Evolutionary conservation across 2,888 invertebrate species (phyloP).

Genomic region (Cantharis lateralis): DNA sequence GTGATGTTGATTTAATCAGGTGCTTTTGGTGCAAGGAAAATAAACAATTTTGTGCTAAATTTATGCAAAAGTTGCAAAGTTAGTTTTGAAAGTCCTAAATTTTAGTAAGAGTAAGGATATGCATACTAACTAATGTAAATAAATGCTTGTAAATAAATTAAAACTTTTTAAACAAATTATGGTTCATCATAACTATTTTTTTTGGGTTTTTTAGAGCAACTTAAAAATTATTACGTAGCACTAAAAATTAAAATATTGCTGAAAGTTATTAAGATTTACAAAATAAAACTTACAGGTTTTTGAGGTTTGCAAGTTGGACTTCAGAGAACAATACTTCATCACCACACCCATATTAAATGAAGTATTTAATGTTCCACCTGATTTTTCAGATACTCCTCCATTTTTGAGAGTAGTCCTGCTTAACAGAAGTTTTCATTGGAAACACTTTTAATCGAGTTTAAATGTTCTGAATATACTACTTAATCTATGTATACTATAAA

Average conservation of each 20-base stretch:
- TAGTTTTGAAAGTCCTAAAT: background rate
- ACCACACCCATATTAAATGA: too few species aligned
- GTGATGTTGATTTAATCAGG: background rate
- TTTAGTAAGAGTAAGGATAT: background rate
- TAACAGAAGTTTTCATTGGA: too few species aligned
- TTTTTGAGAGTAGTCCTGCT: too few species aligned
- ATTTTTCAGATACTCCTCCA: too few species aligned
- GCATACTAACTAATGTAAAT: background rate
- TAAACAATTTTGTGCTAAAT: background rate
- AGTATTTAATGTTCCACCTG: too few species aligned
- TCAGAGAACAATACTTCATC: too few species aligned
- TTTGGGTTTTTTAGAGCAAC: background rate
- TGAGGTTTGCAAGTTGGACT: too few species aligned
- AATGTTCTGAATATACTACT: too few species aligned
- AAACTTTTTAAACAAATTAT: background rate
- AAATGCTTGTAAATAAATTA: background rate
- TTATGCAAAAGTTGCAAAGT: background rate
- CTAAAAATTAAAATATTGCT: background rate
- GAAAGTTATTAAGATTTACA: background rate
- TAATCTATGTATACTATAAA: too few species aligned
- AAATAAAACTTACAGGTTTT: too few species aligned
- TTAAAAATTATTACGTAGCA: background rate
- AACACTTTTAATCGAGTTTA: too few species aligned
- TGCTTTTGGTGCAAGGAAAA: background rate
- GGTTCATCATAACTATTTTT: background rate